Base-by-base conservation (phyloP, 2,113 vertebrate species). In the Larimichthys crocea region DNA sequence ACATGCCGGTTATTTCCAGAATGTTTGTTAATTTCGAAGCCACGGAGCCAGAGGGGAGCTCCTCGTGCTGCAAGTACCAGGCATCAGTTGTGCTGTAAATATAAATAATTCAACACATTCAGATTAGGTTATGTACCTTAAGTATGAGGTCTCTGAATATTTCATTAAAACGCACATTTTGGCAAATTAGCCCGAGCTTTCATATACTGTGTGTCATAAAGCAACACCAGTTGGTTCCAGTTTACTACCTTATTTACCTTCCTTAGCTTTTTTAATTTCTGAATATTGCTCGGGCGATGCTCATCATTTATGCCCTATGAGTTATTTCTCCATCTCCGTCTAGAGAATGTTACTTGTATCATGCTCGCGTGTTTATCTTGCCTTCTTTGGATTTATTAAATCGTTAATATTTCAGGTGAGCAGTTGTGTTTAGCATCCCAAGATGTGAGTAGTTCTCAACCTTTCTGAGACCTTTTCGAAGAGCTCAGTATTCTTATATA, bases 41-140 rank as follows among this genome's bases (percentile, higher is more conserved):
- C 77, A 4, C 19, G 0, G 79, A 78, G 82, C 82, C 59, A 42
- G 74, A 65, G 64, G 55, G 77, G 26, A 26, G 60, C n/a, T 76
- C 50, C 69, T 74, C 42, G 14, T 66, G 80, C 84, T 73, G 77
- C 57, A 68, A 60, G 69, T 50, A 76, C 22, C 76, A 22, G 79
- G 70, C 80, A 87, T 84, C 79, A 20, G 48, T 88, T 81, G 76
- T 86, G 88, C 88, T 83, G 86, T 85, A 87, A 93, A 95, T 95
- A 97, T 97, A 95, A 97, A 97, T 97, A 96, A 97, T 98, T 97
- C 89, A 98, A 93, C 94, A 93, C 92, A 95, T 95, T 97, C 96
- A 96, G 96, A 97, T 97, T 96, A 97, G 93, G 94, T 95, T 94
- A 75, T 77, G 96, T 97, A 97, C 97, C 95, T 97, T 96, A 94